Base-by-base conservation (phyloP, 2,113 vertebrate species). In the Oryzias curvinotus region DNA sequence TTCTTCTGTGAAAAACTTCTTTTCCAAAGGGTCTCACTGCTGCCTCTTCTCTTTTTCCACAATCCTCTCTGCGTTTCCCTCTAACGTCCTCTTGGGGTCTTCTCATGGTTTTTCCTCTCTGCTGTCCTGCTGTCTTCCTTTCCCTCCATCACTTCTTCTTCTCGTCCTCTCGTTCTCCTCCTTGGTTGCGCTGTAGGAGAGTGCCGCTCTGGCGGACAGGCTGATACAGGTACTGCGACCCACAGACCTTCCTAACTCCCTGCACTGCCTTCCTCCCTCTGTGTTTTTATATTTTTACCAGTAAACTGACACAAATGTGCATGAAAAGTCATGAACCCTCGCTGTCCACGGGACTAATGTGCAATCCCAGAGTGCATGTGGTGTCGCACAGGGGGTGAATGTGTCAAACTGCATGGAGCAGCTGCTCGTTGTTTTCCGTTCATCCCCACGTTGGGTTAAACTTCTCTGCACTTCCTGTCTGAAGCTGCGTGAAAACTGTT, bases 121-220 rank as follows among this genome's bases (percentile, higher is more conserved):
- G 62, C 30, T 74, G 7, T 59, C 69, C 62, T 16, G 2, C 51
- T 74, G 42, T 68, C 21, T 53, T 66, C 50, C 46, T 49, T 62
- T 68, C 16, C 72, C 64, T 74, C 65, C 21, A 23, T 72, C 52
- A 67, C 46, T 82, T 44, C 36, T 23, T 68, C 62, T 75, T 81
- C 84, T 81, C 74, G 65, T 67, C 60, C 54, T 77, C 59, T 71
- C 68, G 57, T 75, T 80, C 67, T 68, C 75, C 60, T 64, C 57
- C 75, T 68, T 54, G 49, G 44, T 77, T 75, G 73, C 73, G 41
- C 77, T 90, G 83, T 92, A 98, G 96, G 96, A 98, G 90, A 98
- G 95, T 76, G 95, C 96, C 81, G 95, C 96, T 91, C 91, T 98
- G 90, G 96, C 96, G 91, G 96, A 98, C 92, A 95, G 95, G 86